phyloP scores from a whole-genome alignment of 2,113 vertebrate genomes.

The Sylvietta virens region DNA sequence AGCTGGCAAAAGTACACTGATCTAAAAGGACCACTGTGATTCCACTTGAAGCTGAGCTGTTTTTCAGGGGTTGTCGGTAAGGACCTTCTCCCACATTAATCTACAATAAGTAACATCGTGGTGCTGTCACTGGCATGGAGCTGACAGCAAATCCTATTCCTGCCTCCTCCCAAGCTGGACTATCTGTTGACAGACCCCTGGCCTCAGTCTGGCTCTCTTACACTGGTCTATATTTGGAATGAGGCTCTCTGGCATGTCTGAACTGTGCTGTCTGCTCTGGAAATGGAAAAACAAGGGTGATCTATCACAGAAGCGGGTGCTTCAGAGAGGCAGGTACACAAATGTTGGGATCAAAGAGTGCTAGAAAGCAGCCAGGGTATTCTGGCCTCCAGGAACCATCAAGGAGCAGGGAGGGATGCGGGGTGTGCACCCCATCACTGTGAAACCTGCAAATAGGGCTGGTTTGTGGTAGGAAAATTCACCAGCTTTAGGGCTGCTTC shows the following conservation, averaged over 20 bases:
- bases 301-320: neutral
- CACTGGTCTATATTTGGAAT: neutral
- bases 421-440: neutral
- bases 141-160: conserved; percentile 29
- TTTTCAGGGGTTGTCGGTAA: conserved; percentile 32
- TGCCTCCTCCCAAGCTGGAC: neutral
- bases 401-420: fast-evolving
- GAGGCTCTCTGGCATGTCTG: neutral
- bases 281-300: neutral
- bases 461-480: neutral
- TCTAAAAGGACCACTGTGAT: conserved; percentile 47
- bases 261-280: conserved; percentile 9
- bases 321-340: neutral
- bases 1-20: conserved; percentile 45
- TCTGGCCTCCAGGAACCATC: neutral
- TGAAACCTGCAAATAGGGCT: neutral
- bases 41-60: conserved; percentile 33
- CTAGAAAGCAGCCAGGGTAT: neutral
- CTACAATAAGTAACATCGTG: neutral
- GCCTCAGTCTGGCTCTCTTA: conserved; percentile 5
- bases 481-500: neutral
- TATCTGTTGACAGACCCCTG: conserved; percentile 46
- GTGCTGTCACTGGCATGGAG: conserved; percentile 24
- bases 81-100: conserved; percentile 57
- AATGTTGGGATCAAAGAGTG: neutral